Evolutionary conservation across 2,797 vertebrate genomes (phyloP).

Genomic region (Peromyscus nudipes): DNA sequence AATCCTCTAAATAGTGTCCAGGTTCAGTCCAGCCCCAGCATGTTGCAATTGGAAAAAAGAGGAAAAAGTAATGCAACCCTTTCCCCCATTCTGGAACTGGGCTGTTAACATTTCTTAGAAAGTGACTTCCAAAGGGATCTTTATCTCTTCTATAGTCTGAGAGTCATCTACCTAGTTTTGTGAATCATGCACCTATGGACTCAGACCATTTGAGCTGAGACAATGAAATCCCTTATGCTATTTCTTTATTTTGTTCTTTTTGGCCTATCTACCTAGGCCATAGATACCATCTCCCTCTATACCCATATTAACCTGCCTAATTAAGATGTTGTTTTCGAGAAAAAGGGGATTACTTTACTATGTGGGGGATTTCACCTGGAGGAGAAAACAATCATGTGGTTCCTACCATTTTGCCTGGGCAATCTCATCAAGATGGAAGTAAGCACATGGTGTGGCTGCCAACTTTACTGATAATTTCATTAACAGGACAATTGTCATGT

Average conservation of each 20-base stretch:
- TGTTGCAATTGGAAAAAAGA: not conserved
- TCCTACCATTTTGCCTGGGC: not conserved
- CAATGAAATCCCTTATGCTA: not conserved
- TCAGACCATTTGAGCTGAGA: not conserved
- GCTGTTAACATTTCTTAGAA: not conserved
- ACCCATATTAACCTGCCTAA: not conserved
- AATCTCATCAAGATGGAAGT: too few species aligned
- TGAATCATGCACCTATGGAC: not conserved
- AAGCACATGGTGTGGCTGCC: too few species aligned
- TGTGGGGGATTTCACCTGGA: not conserved
- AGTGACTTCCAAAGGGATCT: not conserved
- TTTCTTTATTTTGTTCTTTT: not conserved
- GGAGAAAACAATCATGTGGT: not conserved
- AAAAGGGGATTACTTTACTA: not conserved
- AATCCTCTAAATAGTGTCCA: not conserved
- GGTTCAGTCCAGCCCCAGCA: fast-evolving
- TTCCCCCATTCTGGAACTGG: not conserved
- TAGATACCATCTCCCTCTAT: not conserved
- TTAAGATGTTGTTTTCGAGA: not conserved
- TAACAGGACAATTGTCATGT: too few species aligned
- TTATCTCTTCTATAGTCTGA: not conserved
- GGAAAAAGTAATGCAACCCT: not conserved
- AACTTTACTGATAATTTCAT: too few species aligned
- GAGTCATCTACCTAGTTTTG: not conserved
- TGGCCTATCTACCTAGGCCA: not conserved